A percentile compares a stretch with the other conserved stretches of the same genome.
phyloP scores from a whole-genome alignment of 2,888 invertebrate genomes.

The Bursaphelenchus okinawaensis region DNA sequence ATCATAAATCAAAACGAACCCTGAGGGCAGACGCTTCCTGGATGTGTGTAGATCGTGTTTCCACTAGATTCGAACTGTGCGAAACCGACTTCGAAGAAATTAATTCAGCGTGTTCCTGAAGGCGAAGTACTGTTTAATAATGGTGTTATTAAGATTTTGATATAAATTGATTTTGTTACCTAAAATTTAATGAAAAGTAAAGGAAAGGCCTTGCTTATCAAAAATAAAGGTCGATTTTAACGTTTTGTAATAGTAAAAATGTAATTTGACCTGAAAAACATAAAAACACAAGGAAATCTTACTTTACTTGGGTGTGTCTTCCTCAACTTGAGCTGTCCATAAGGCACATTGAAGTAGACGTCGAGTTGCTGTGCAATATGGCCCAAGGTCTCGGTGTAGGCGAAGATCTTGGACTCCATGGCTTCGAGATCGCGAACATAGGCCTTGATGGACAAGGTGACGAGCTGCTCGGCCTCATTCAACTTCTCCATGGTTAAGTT shows the following conservation, averaged over 20 bases:
- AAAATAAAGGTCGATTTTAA: too few relatives aligned
- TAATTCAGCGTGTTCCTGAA: not conserved
- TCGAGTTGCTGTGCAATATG: slow-evolving; percentile 22
- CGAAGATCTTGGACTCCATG: slow-evolving; percentile 28
- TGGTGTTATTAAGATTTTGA: too few relatives aligned
- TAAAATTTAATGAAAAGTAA: too few relatives aligned
- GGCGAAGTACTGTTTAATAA: too few relatives aligned
- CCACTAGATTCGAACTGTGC: not conserved
- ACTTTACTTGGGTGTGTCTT: slow-evolving; percentile 23
- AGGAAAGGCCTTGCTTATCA: too few relatives aligned
- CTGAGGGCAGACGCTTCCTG: not conserved
- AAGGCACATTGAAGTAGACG: slow-evolving; percentile 31
- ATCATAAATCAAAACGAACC: too few relatives aligned
- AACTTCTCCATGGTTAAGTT: not conserved
- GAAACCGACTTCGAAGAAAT: not conserved
- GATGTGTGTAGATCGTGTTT: not conserved
- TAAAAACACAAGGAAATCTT: slow-evolving; percentile 1
- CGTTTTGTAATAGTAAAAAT: too few relatives aligned
- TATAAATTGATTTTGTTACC: too few relatives aligned
- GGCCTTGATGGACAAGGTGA: slow-evolving; percentile 20
- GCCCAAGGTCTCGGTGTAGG: slow-evolving; percentile 23
- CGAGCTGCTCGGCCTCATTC: not conserved
- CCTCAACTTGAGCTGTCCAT: slow-evolving; percentile 34
- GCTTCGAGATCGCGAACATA: slow-evolving; percentile 34
- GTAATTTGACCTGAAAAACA: slow-evolving; percentile 2